phyloP scores from a whole-genome alignment of 2,888 invertebrate species.

The Cylloceria caligata region DNA sequence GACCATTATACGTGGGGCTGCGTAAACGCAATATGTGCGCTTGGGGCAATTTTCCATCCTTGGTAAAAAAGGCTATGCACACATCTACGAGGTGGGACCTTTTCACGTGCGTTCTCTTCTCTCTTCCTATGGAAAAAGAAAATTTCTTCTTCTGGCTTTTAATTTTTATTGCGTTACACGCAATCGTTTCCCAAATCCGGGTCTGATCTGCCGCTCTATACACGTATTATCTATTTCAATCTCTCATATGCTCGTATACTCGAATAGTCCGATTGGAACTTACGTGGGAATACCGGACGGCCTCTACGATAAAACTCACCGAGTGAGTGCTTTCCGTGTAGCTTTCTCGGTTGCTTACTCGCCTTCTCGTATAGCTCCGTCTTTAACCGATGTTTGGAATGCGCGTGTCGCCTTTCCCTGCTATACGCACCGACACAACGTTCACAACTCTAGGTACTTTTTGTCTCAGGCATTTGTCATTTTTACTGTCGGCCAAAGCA shows the following conservation, averaged over 20 bases:
- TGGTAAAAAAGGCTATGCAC: neutral
- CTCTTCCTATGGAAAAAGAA: neutral
- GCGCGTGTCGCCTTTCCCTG: slow-evolving; percentile 61
- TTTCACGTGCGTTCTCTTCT: neutral
- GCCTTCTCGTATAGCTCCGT: neutral
- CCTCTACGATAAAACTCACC: slow-evolving; percentile 18
- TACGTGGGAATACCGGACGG: slow-evolving; percentile 63
- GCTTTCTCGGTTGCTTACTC: neutral
- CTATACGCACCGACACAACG: slow-evolving; percentile 48
- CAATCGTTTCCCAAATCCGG: slow-evolving; percentile 19
- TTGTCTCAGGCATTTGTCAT: slow-evolving; percentile 47
- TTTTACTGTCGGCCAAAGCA: slow-evolving; percentile 35
- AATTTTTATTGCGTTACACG: slow-evolving; percentile 6
- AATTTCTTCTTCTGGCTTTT: slow-evolving; percentile 2
- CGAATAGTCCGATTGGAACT: slow-evolving; percentile 45
- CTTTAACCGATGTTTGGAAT: slow-evolving; percentile 61
- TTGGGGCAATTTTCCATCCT: slow-evolving; percentile 9
- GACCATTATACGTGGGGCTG: neutral
- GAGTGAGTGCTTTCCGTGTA: slow-evolving; percentile 1
- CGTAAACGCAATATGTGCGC: slow-evolving; percentile 31
- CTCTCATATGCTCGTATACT: slow-evolving; percentile 3
- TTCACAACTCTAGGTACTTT: slow-evolving; percentile 42
- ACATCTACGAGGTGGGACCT: neutral
- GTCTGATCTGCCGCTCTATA: neutral
- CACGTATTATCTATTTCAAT: neutral